Evolutionary conservation across 2,797 vertebrate species (phyloP).

Genomic region (Xiphorhynchus erythropygius): DNA sequence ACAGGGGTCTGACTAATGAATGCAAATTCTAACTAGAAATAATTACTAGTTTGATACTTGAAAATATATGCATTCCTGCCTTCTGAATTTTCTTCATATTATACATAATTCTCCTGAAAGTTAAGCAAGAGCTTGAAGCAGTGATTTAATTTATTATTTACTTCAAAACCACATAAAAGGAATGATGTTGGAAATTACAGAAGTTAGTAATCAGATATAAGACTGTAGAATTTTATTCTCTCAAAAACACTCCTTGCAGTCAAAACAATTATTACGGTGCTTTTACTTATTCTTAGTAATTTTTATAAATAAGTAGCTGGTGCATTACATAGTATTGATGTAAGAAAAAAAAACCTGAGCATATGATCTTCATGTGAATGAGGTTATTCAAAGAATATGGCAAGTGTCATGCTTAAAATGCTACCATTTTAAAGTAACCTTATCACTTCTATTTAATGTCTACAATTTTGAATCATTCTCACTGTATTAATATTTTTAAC

Average conservation of each 20-base stretch:
- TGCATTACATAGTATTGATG: neutral
- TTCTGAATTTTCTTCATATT: neutral
- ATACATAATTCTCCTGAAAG: neutral
- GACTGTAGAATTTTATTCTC: neutral
- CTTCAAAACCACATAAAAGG: neutral
- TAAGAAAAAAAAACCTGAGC: neutral
- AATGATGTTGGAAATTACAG: neutral
- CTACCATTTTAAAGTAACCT: neutral
- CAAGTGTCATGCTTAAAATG: neutral
- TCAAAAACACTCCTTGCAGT: neutral
- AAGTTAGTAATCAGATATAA: neutral
- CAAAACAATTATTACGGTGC: neutral
- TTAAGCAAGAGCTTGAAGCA: neutral
- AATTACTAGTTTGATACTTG: neutral
- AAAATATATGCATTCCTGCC: neutral
- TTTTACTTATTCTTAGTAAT: neutral
- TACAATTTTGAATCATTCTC: neutral
- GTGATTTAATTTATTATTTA: neutral
- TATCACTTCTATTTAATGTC: neutral
- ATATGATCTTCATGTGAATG: neutral
- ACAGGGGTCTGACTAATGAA: neutral
- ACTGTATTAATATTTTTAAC: neutral
- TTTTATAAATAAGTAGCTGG: neutral
- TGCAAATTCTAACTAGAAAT: neutral
- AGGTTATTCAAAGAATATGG: neutral